A percentile compares a stretch with the other conserved stretches of the same genome.
Conservation (phyloP, 2,888 invertebrate genomes). For the Caradrina clavipalpis region DNA sequence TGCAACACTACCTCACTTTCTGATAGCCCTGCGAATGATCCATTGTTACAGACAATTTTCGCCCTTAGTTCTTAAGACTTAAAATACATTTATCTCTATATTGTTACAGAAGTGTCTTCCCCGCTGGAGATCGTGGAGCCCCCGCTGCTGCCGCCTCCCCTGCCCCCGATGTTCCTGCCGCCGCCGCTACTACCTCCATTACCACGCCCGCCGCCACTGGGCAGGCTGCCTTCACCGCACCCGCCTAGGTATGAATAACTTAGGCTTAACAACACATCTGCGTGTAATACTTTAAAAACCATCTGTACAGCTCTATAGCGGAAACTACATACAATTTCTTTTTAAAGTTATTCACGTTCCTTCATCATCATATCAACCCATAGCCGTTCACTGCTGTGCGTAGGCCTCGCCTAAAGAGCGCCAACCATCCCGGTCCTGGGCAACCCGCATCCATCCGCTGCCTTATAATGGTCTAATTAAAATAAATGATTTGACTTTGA, state of each 20-base stretch:
- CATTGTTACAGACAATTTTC: not conserved
- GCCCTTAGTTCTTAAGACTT: not conserved
- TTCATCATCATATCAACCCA: no score
- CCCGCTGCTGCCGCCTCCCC: conserved; percentile 86
- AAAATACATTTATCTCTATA: not conserved
- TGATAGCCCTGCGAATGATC: not conserved
- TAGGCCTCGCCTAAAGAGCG: no score
- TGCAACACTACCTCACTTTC: not conserved
- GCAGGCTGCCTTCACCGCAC: conserved; percentile 91
- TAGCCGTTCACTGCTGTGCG: no score
- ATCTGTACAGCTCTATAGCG: no score
- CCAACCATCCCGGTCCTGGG: no score
- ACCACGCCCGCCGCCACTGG: conserved; percentile 92
- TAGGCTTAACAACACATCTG: no score
- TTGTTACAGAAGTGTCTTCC: conserved; percentile 87
- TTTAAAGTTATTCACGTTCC: no score
- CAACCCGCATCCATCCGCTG: no score
- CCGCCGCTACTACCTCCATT: conserved; percentile 91
- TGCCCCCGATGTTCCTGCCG: conserved; percentile 91
- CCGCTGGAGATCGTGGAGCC: conserved; percentile 81
- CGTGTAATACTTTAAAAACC: no score
- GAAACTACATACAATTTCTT: no score
- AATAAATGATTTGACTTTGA: no score
- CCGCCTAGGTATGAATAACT: conserved; percentile 89
- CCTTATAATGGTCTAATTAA: no score